Evolutionary conservation across 2,888 invertebrate genomes (phyloP), one percentile per base, ranked within the genome.

Genomic region (Melangyna quadrimaculata): DNA sequence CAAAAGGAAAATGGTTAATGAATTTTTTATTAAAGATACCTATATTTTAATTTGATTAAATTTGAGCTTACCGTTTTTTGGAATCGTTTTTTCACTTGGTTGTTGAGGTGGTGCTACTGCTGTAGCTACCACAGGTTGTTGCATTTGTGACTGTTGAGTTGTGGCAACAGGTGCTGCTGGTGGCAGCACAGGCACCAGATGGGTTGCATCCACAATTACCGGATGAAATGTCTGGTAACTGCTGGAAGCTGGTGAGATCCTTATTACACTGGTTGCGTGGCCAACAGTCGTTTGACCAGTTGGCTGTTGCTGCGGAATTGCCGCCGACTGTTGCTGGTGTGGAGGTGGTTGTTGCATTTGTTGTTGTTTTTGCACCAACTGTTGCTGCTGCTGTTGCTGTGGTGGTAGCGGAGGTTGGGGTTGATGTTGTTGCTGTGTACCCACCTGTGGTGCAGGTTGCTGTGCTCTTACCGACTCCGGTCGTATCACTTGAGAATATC

Each of bases 191-290:
- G 96, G 96, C 88, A 97, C 93, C 89, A 97, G 92, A 90, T 97
- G 96, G 87, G 95, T 96, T 35, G 96, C 96, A 89, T 96, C 95
- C 67, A 96, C 96, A 90, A 96, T 97, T 74, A 96, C 96, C 77
- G 96, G 96, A 90, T 94, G 92, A 91, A 92, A 92, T 63, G 92
- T 90, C 81, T 92, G 91, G 79, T 88, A 88, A 48, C 89, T 88
- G 55, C 88, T 91, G 7, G 95, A 94, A 87, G 95, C 95, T 12
- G 97, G 97, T 2, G 97, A 97, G 89, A 97, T 95, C 90, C 97
- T 93, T 89, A 97, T 97, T 43, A 97, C 97, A 92, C 97, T 96
- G 32, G 96, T 96, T 55, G 95, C 94, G 80, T 94, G 93, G 12
- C 93, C 92, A 27, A 93, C 94, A 53, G 93, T 91, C 88, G 78